phyloP scores from a whole-genome alignment of 2,797 vertebrate genomes.

The Taeniopygia guttata region DNA sequence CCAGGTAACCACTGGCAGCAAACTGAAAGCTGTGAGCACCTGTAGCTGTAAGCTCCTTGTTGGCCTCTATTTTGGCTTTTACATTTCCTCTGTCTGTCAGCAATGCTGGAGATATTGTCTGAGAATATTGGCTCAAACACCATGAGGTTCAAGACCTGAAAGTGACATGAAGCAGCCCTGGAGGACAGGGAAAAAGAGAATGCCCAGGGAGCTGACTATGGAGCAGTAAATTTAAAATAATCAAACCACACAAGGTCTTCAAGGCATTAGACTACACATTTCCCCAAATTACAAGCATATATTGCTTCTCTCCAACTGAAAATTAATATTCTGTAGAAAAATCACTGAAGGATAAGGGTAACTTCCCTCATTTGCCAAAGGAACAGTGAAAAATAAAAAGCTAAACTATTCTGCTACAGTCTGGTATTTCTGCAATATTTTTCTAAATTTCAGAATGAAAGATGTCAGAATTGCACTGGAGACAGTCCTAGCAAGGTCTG shows the following conservation, averaged over 20 bases:
- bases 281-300: neutral
- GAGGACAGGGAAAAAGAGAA: neutral
- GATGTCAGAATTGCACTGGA: neutral
- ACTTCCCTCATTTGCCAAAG: neutral
- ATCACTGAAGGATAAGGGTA: neutral
- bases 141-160: neutral
- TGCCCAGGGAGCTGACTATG: neutral
- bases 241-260: neutral
- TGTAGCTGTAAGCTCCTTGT: neutral
- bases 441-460: neutral
- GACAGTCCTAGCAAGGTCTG: neutral
- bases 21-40: neutral
- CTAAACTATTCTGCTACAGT: neutral
- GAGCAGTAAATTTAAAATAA: neutral
- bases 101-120: neutral
- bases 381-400: neutral
- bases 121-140: neutral
- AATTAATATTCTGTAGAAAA: neutral
- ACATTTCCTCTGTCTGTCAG: neutral
- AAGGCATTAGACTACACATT: neutral
- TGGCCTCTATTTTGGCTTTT: neutral
- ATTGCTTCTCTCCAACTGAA: fast-evolving
- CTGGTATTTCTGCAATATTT: neutral
- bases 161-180: fast-evolving
- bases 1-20: neutral